These are phyloP conservation scores for Cinclus cinclus DNA, from an alignment of 2,113 vertebrate genomes.

Conservation along the genomic window DNA sequence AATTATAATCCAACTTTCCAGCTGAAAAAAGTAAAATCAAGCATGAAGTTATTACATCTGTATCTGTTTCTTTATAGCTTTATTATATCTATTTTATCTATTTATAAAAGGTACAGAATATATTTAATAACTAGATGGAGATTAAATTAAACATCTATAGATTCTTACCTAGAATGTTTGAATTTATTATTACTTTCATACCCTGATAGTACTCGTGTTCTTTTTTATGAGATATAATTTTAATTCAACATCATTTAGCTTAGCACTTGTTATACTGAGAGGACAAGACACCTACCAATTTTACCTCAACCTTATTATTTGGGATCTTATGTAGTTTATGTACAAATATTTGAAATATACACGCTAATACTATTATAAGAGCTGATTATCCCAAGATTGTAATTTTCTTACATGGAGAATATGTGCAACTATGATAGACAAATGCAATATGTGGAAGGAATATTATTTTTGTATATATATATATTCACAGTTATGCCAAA, in stretches of 20 bases:
- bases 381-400: background rate
- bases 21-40: slow-evolving; percentile 65
- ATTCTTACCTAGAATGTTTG: background rate
- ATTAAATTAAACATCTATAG: background rate
- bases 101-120: background rate
- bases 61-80: background rate
- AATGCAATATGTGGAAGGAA: background rate
- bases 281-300: background rate
- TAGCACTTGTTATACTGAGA: background rate
- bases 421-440: background rate
- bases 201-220: background rate
- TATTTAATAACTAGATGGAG: background rate
- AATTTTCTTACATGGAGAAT: background rate
- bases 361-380: background rate
- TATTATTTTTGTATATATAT: background rate
- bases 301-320: background rate
- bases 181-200: background rate
- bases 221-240: background rate
- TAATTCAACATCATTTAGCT: background rate
- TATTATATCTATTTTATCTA: background rate
- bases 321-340: background rate
- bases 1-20: slow-evolving; percentile 73
- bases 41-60: background rate
- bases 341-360: background rate
- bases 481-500: background rate